These are phyloP conservation scores for Hiodon alosoides DNA, from an alignment of 2,113 vertebrate species.

Conservation along the genomic window DNA sequence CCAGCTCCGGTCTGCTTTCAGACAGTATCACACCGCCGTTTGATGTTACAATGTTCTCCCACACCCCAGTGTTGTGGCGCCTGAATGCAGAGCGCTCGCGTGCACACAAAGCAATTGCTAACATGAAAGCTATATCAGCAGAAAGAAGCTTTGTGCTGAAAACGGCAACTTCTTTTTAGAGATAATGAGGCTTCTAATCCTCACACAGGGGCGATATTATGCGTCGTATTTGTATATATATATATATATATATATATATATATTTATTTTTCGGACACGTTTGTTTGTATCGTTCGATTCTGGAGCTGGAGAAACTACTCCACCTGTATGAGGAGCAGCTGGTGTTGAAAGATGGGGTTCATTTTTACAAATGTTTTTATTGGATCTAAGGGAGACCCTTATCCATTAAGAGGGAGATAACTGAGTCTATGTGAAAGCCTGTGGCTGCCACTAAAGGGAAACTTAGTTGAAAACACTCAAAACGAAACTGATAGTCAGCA, in stretches of 20 bases:
- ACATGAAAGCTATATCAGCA: slow-evolving; percentile 45
- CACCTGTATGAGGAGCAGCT: background rate
- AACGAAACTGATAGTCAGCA: slow-evolving; percentile 44
- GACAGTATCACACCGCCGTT: background rate
- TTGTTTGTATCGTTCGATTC: background rate
- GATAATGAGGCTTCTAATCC: slow-evolving; percentile 50
- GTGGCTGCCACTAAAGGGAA: slow-evolving; percentile 13
- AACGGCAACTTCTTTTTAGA: slow-evolving; percentile 45
- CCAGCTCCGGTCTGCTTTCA: background rate
- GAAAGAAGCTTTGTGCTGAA: slow-evolving; percentile 37
- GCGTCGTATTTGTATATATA: no score
- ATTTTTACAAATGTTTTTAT: slow-evolving; percentile 32
- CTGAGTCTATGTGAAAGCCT: slow-evolving; percentile 15
- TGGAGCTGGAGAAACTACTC: slow-evolving; percentile 11
- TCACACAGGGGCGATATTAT: slow-evolving; percentile 31
- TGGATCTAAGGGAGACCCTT: slow-evolving; percentile 19
- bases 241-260: no score
- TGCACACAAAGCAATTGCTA: slow-evolving; percentile 32
- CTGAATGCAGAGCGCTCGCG: slow-evolving; percentile 5
- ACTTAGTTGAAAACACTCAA: slow-evolving; percentile 33
- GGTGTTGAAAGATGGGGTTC: slow-evolving; percentile 1
- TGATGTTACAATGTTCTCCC: background rate
- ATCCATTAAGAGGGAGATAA: slow-evolving; percentile 10
- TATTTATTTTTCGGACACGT: background rate
- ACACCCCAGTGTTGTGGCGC: slow-evolving; percentile 20